Percentiles rank a stretch among this genome's conserved stretches.
phyloP scores from a whole-genome alignment of 2,113 vertebrate genomes.

The Zingel zingel region DNA sequence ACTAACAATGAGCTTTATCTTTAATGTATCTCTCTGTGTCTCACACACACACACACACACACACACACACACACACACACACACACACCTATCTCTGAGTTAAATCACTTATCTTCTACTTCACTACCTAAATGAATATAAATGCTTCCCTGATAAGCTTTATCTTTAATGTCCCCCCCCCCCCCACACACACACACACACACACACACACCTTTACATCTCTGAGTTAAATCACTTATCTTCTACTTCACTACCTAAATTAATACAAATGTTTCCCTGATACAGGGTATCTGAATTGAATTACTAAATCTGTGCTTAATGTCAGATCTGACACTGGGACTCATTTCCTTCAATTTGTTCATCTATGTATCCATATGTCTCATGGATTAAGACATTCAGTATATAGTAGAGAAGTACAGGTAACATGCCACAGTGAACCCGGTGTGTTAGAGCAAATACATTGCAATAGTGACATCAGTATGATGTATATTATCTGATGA shows the following conservation, averaged over 20 bases:
- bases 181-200: too few relatives aligned
- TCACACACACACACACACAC: too few relatives aligned
- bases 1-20: neutral
- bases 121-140: neutral
- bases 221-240: neutral
- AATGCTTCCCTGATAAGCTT: neutral
- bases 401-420: neutral
- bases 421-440: neutral
- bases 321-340: neutral
- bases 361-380: neutral
- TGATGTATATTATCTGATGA: neutral
- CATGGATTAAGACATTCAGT: neutral
- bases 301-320: neutral
- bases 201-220: neutral
- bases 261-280: neutral
- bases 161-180: too few relatives aligned
- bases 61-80: too few relatives aligned
- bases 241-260: conserved; percentile 2
- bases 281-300: neutral
- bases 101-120: neutral
- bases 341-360: neutral
- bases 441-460: neutral
- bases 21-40: too few relatives aligned
- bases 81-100: neutral
- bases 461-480: neutral